Evolutionary conservation across 2,797 vertebrate genomes (phyloP).

Genomic region (Microctenopoma stevenorrisi): DNA sequence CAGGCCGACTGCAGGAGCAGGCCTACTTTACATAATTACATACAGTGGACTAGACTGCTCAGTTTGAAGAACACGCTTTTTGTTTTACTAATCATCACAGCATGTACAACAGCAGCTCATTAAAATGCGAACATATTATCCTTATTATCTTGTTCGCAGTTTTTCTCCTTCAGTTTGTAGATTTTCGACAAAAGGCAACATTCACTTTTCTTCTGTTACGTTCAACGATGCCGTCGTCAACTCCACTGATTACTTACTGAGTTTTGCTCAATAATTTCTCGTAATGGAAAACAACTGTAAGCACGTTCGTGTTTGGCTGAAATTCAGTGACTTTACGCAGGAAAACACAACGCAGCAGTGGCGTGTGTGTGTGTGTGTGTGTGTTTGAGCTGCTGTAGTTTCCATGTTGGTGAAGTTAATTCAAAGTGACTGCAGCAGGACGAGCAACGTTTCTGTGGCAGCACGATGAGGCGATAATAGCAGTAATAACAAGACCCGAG

Average conservation of each 20-base stretch:
- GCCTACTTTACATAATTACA: constrained; percentile 65
- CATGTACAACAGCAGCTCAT: constrained; percentile 49
- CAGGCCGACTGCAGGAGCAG: constrained; percentile 47
- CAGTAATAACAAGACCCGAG: constrained; percentile 55
- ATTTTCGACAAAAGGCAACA: constrained; percentile 51
- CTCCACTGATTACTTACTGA: not conserved
- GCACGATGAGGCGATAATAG: constrained; percentile 67
- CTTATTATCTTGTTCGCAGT: constrained; percentile 74
- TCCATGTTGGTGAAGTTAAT: constrained; percentile 73
- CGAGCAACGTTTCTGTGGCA: constrained; percentile 64
- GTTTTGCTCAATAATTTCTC: not conserved
- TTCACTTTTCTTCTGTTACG: constrained; percentile 20
- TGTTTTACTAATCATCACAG: constrained; percentile 58
- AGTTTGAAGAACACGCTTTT: constrained; percentile 75
- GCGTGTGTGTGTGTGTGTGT: constrained; percentile 7
- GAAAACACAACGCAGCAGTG: constrained; percentile 5
- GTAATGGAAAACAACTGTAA: constrained; percentile 3
- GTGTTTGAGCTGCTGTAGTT: constrained; percentile 18
- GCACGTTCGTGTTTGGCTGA: constrained; percentile 1
- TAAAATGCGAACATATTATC: constrained; percentile 65
- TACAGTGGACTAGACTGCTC: constrained; percentile 50
- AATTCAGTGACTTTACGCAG: constrained; percentile 2
- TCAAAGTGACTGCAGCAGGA: constrained; percentile 73
- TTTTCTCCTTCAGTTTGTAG: constrained; percentile 21
- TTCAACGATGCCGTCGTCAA: constrained; percentile 11